Conservation (phyloP, 2,113 vertebrate genomes). For the Pollachius pollachius region DNA sequence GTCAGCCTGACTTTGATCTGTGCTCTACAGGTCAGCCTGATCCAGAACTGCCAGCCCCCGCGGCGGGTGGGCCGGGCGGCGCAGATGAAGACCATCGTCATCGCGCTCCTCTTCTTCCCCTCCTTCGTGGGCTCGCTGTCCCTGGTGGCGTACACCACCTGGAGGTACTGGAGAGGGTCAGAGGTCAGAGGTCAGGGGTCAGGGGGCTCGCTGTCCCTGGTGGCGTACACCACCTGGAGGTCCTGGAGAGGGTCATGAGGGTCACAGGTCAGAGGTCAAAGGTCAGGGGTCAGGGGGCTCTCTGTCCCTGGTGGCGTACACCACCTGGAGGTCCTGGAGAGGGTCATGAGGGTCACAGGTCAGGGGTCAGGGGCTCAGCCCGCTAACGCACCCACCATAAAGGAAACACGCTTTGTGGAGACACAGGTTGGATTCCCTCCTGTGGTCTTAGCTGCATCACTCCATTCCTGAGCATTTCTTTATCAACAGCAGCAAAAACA, state of each 20-base stretch:
- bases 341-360: not conserved
- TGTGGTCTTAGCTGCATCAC: no score
- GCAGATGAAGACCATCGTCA: slow-evolving; percentile 90
- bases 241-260: slow-evolving; percentile 44
- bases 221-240: slow-evolving; percentile 88
- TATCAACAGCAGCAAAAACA: no score
- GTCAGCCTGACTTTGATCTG: no score
- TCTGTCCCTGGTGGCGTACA: slow-evolving; percentile 79
- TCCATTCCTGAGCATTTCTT: no score
- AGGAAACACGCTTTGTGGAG: no score
- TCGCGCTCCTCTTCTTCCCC: slow-evolving; percentile 88
- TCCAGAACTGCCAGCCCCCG: slow-evolving; percentile 89
- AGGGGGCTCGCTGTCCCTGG: slow-evolving; percentile 76
- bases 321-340: slow-evolving; percentile 83
- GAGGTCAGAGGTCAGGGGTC: not conserved
- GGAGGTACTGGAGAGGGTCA: slow-evolving; percentile 77
- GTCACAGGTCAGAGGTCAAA: not conserved
- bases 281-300: slow-evolving; percentile 65
- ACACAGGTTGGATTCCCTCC: no score
- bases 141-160: slow-evolving; percentile 80
- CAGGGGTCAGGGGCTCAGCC: not conserved
- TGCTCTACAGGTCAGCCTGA: slow-evolving; percentile 81
- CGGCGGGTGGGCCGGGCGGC: slow-evolving; percentile 83
- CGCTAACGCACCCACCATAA: no score
- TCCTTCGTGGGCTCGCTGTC: slow-evolving; percentile 83